Evolutionary conservation across 30 jellyfish, hydroid and myxozoan species (phyloP).

Genomic region (Clytia hemisphaerica): DNA sequence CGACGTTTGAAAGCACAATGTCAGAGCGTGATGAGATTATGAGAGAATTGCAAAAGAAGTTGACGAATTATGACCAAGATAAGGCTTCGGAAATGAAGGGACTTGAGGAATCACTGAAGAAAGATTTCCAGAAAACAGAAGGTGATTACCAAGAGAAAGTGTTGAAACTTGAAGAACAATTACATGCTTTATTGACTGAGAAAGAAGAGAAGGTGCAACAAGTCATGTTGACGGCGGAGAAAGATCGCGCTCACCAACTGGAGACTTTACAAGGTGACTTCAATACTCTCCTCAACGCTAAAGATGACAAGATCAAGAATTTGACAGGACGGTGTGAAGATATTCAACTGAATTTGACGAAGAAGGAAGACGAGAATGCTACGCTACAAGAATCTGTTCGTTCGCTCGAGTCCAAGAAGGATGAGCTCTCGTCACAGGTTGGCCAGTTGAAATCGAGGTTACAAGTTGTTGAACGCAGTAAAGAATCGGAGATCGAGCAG

Average conservation of each 20-base stretch:
- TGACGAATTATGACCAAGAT: conserved; percentile 11
- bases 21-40: conserved; percentile 34
- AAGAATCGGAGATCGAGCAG: conserved; percentile 61
- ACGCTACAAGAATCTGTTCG: conserved; percentile 20
- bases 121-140: neutral
- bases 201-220: conserved; percentile 27
- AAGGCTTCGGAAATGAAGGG: neutral
- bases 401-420: conserved; percentile 21
- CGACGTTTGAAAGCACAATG: conserved; percentile 32
- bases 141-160: conserved; percentile 25
- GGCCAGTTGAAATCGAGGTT: neutral
- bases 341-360: neutral
- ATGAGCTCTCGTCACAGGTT: conserved; percentile 2
- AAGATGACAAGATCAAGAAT: conserved; percentile 36
- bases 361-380: conserved; percentile 24
- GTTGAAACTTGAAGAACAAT: conserved; percentile 29
- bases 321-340: conserved; percentile 6
- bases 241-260: conserved; percentile 11
- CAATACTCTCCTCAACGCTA: conserved; percentile 13
- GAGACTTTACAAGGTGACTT: conserved; percentile 13
- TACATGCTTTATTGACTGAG: conserved; percentile 15
- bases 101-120: conserved; percentile 12
- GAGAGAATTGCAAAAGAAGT: conserved; percentile 6
- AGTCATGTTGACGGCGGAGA: neutral
- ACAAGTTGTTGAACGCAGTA: conserved; percentile 7